Percentiles rank a stretch among this genome's conserved stretches.
Evolutionary conservation across 2,888 invertebrate species (phyloP).

Genomic region (Blera fallax): DNA sequence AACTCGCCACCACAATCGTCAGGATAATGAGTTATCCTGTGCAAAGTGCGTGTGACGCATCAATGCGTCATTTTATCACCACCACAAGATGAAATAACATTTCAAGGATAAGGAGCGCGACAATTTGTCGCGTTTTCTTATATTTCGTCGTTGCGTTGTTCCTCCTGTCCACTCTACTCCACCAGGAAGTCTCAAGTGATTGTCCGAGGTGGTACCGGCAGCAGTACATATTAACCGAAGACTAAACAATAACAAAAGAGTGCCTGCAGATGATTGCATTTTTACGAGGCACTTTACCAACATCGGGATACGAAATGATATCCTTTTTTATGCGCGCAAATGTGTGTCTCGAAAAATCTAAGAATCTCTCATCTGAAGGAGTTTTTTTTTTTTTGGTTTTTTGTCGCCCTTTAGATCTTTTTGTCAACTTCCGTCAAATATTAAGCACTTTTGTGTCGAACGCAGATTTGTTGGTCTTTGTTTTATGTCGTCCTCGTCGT

Average conservation of each 20-base stretch:
- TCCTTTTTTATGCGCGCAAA: conserved; percentile 65
- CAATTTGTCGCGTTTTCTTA: conserved; percentile 55
- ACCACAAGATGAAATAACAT: conserved; percentile 50
- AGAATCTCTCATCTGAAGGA: conserved; percentile 45
- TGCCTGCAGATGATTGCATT: conserved; percentile 75
- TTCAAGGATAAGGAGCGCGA: conserved; percentile 40
- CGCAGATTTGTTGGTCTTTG: conserved; percentile 63
- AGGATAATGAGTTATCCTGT: conserved; percentile 52
- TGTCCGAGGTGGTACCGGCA: conserved; percentile 40
- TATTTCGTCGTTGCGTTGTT: background rate
- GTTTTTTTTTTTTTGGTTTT: conserved; percentile 21
- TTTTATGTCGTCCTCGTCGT: conserved; percentile 57
- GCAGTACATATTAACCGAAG: conserved; percentile 38
- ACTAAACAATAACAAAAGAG: conserved; percentile 69
- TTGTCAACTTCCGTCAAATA: conserved; percentile 67
- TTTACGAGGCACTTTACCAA: conserved; percentile 73
- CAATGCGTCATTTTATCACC: conserved; percentile 45
- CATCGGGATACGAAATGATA: conserved; percentile 52
- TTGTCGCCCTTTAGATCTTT: conserved; percentile 35
- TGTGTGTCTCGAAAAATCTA: conserved; percentile 42
- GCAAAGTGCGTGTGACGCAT: conserved; percentile 49
- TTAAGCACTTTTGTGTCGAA: conserved; percentile 61
- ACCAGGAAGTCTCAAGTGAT: conserved; percentile 55
- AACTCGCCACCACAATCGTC: conserved; percentile 15
- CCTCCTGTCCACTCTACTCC: conserved; percentile 33